Conservation (phyloP, 2,113 vertebrate genomes). For the Aramus guarauna region DNA sequence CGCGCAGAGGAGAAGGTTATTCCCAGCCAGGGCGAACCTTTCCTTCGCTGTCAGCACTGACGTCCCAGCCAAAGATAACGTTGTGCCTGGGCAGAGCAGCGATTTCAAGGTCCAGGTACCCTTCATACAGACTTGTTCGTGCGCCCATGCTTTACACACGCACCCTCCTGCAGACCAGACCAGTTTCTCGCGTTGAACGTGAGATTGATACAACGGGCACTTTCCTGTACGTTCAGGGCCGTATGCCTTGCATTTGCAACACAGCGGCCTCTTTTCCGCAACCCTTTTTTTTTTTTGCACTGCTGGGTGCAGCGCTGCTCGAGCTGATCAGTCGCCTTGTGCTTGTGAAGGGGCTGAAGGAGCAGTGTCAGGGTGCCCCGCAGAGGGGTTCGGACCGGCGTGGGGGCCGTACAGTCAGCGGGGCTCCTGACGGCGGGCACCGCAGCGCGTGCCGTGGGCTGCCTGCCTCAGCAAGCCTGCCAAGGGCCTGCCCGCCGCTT, state of each 20-base stretch:
- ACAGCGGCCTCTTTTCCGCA: background rate
- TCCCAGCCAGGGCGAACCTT: background rate
- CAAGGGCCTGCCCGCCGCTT: background rate
- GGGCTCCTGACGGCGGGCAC: background rate
- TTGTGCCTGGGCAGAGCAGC: background rate
- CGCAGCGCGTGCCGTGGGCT: rapidly evolving
- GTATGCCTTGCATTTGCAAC: background rate
- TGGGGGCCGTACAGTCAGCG: background rate
- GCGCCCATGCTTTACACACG: background rate
- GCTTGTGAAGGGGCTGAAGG: background rate
- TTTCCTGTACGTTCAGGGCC: background rate
- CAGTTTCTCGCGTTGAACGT: background rate
- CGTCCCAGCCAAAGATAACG: background rate
- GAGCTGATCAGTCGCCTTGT: too few relatives aligned
- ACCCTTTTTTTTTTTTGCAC: background rate
- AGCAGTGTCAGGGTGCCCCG: rapidly evolving
- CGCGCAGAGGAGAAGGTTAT: background rate
- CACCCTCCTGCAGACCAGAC: background rate
- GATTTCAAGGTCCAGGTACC: background rate
- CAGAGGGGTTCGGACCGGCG: background rate
- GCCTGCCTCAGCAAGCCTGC: background rate
- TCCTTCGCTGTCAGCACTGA: background rate
- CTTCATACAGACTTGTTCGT: background rate
- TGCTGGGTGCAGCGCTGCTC: background rate
- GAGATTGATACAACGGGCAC: background rate